Base-by-base conservation (phyloP, 1,140 invertebrate genomes). In the Bombus polaris region DNA sequence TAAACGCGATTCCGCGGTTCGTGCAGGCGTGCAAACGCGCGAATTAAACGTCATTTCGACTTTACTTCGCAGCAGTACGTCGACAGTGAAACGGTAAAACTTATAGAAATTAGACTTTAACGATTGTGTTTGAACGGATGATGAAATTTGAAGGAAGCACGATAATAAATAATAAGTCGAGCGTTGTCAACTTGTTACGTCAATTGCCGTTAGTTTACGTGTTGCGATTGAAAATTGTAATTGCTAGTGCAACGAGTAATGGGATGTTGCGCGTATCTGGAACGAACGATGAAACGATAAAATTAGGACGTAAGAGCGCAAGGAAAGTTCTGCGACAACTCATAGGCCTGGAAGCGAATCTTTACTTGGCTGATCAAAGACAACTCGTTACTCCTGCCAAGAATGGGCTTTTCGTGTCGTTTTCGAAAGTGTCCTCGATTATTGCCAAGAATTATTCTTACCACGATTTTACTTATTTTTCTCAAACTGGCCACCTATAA, bases 301-400 rank as follows among this genome's bases (percentile, higher is more conserved):
- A 78, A 78, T 77, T 42, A 78, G 57, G 76, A 32, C 76, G 47
- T 8, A 44, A 66, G 39, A 78, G 53, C 28, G 39, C 39, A 4
- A 39, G 59, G 59, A 65, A 65, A 77, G 75, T 77, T 62, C 15
- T 42, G 59, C n/a, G 42, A 44, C 42, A 13, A 65, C n/a, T 65
- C 39, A 13, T 78, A 78, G 28, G 25, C 76, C 76, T 42, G 76
- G 59, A 65, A 78, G 76, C 76, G 59, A 78, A 78, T 78, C 76
- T 78, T 78, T 44, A 44, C 59, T 65, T 78, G 76, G 76, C 59
- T 25, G 44, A 78, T 78, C 76, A 39, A 78, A 65, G 39, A 44
- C 37, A 25, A 65, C 37, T 78, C 53, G 39, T 78, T 78, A 44
- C 59, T 65, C 39, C 39, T 78, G 76, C 59, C 10, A 44, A 65